Percentiles rank a stretch among this genome's conserved stretches.
These are phyloP conservation scores for Podarcis muralis DNA, from an alignment of 2,113 vertebrate genomes.

Conservation along the genomic window DNA sequence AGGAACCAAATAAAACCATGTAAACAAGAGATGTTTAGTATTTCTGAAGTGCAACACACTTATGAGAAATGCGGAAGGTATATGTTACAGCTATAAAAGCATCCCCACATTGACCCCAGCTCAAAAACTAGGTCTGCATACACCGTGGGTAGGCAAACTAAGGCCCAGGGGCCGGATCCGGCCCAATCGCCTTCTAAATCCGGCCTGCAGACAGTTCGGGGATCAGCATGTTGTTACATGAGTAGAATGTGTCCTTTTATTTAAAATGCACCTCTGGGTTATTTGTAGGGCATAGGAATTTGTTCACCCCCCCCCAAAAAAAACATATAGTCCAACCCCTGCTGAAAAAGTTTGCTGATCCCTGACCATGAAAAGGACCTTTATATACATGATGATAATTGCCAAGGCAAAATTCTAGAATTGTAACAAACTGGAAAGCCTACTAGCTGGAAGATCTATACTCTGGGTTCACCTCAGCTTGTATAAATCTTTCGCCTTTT, in stretches of 20 bases:
- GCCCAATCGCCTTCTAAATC: too few relatives aligned
- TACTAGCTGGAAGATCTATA: neutral
- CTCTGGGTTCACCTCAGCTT: too few relatives aligned
- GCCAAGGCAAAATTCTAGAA: neutral
- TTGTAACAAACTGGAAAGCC: neutral
- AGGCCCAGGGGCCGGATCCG: too few relatives aligned
- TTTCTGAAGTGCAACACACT: neutral
- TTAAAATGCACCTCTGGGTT: too few relatives aligned
- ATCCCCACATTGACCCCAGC: neutral
- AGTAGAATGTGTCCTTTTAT: too few relatives aligned
- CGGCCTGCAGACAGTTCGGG: too few relatives aligned
- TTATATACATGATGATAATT: neutral
- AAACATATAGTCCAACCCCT: too few relatives aligned
- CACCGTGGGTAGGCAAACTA: neutral
- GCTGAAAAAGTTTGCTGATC: too few relatives aligned
- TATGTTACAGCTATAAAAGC: conserved; percentile 44
- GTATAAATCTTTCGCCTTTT: too few relatives aligned
- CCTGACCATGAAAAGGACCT: neutral
- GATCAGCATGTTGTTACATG: too few relatives aligned
- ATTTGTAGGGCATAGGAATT: too few relatives aligned
- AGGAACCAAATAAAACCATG: neutral
- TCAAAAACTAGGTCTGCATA: neutral
- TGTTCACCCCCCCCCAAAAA: too few relatives aligned
- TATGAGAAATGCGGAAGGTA: neutral
- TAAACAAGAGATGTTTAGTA: neutral